Conservation (phyloP, 2,888 invertebrate species). For the Ellobium chinense region DNA sequence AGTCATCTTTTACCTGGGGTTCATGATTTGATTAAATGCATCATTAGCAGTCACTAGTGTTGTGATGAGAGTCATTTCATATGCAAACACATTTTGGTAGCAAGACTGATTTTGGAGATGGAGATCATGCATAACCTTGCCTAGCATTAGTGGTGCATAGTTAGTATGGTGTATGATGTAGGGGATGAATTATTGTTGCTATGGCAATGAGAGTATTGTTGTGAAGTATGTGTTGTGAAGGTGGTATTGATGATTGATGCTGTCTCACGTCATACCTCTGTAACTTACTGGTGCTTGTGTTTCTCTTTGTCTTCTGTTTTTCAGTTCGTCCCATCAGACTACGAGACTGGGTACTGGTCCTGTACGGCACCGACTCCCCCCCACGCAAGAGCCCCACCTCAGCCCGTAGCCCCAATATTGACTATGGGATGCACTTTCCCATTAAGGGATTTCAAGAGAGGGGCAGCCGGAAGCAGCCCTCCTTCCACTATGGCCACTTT, state of each 20-base stretch:
- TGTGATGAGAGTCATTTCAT: too few relatives aligned
- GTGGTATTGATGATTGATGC: background rate
- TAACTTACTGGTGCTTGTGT: conserved; percentile 9
- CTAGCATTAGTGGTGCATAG: too few relatives aligned
- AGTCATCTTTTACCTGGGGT: too few relatives aligned
- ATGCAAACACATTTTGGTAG: too few relatives aligned
- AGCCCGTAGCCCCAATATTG: conserved; percentile 48
- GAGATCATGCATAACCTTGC: too few relatives aligned
- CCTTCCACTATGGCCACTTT: conserved; percentile 24
- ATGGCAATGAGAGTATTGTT: too few relatives aligned
- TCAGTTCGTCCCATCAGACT: conserved; percentile 84
- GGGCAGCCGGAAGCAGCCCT: conserved; percentile 2
- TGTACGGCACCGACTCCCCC: conserved; percentile 88
- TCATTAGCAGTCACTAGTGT: too few relatives aligned
- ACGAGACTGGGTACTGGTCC: conserved; percentile 94
- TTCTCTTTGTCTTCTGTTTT: conserved; percentile 58
- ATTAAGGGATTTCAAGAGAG: conserved; percentile 22
- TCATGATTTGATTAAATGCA: too few relatives aligned
- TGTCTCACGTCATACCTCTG: background rate
- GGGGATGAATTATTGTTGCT: background rate
- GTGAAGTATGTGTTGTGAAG: background rate
- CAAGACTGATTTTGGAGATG: too few relatives aligned
- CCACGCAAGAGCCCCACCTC: conserved; percentile 66
- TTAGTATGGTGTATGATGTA: too few relatives aligned
- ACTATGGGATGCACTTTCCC: conserved; percentile 22